Percentiles rank a stretch among this genome's conserved stretches.
phyloP scores from a whole-genome alignment of 1,140 invertebrate genomes.

The Psix sp. region DNA sequence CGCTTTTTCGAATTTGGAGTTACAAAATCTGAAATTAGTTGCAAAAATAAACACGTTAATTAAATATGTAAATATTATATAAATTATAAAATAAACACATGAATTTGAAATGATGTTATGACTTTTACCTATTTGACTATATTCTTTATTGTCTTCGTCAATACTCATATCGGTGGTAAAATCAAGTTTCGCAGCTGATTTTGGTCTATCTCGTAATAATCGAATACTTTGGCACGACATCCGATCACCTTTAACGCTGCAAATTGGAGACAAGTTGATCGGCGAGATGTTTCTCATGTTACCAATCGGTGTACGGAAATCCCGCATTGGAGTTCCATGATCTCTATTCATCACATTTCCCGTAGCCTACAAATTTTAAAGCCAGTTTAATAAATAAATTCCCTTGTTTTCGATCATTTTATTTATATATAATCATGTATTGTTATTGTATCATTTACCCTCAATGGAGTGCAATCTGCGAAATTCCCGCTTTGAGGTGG shows the following conservation, averaged over 20 bases:
- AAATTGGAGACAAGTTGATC: conserved; percentile 69
- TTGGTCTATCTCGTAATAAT: conserved; percentile 38
- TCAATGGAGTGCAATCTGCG: conserved; percentile 64
- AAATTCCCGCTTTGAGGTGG: conserved; percentile 72
- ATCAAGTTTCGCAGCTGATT: conserved; percentile 62
- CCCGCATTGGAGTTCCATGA: conserved; percentile 43
- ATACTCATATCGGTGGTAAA: conserved; percentile 69
- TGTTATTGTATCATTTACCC: conserved; percentile 51
- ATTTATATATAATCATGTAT: neutral
- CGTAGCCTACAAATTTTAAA: conserved; percentile 7
- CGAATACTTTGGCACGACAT: conserved; percentile 66
- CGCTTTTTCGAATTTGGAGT: conserved; percentile 24
- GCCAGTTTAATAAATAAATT: conserved; percentile 3
- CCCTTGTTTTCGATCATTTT: too few species aligned
- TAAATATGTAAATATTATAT: conserved; percentile 14
- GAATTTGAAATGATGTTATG: too few species aligned
- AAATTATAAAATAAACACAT: conserved; percentile 26
- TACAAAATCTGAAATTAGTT: neutral
- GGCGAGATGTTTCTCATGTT: conserved; percentile 59
- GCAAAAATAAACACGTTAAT: neutral
- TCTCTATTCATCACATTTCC: conserved; percentile 36
- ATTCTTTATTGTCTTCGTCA: conserved; percentile 57
- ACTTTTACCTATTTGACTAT: conserved; percentile 15
- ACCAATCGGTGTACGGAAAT: conserved; percentile 54
- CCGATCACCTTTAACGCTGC: conserved; percentile 28